A percentile compares a stretch with the other conserved stretches of the same genome.
Conservation (phyloP, 2,888 invertebrate genomes). For the Parnassius apollo region DNA sequence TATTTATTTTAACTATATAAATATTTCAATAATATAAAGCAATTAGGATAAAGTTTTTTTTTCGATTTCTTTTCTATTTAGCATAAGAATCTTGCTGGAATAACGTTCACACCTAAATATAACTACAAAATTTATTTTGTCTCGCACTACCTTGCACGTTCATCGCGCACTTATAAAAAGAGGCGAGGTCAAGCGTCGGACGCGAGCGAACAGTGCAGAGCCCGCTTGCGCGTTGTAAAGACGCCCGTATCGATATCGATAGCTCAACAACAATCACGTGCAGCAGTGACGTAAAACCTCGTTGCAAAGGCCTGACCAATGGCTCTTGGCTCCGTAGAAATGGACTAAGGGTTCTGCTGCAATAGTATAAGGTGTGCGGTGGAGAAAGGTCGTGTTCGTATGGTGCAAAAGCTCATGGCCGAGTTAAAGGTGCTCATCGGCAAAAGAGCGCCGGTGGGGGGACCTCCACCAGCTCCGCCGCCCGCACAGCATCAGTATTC, state of each 20-base stretch:
- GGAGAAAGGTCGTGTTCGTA: conserved; percentile 70
- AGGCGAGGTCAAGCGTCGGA: conserved; percentile 70
- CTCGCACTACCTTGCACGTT: conserved; percentile 68
- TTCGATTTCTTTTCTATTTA: conserved; percentile 30
- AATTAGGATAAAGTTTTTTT: conserved; percentile 37
- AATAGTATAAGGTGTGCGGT: conserved; percentile 65
- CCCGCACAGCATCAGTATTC: conserved; percentile 65
- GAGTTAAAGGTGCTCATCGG: conserved; percentile 78
- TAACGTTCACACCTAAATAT: conserved; percentile 66
- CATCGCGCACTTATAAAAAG: conserved; percentile 78
- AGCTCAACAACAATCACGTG: conserved; percentile 67
- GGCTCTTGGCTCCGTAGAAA: conserved; percentile 70
- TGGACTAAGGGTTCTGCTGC: conserved; percentile 62
- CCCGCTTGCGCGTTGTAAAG: conserved; percentile 71
- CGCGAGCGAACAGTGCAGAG: conserved; percentile 66
- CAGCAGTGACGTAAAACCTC: conserved; percentile 64
- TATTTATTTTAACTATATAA: background rate
- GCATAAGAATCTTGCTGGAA: conserved; percentile 40
- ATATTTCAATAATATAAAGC: conserved; percentile 29
- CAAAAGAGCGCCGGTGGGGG: conserved; percentile 70
- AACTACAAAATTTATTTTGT: conserved; percentile 60
- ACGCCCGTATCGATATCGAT: conserved; percentile 70
- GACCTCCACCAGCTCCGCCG: conserved; percentile 45
- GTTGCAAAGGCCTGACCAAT: conserved; percentile 72
- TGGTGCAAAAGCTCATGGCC: conserved; percentile 78